Conservation (phyloP, 2,113 vertebrate species). For the Microtus ochrogaster region DNA sequence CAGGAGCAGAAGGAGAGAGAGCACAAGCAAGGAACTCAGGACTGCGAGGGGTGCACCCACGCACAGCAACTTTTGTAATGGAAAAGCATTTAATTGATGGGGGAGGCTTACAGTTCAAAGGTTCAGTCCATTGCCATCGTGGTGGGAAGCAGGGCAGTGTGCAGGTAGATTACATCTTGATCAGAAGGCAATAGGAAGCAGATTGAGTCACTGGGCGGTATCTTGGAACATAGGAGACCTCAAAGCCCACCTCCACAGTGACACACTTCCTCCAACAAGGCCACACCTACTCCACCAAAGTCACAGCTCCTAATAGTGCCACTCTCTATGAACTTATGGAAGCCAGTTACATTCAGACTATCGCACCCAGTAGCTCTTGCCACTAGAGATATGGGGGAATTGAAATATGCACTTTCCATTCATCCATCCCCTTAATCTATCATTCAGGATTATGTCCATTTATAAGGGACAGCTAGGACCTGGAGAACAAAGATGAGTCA, state of each 20-base stretch:
- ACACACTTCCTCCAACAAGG: neutral
- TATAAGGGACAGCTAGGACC: neutral
- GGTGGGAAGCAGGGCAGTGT: neutral
- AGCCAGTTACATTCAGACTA: neutral
- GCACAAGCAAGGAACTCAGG: too few species aligned
- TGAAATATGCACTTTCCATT: neutral
- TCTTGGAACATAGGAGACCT: neutral
- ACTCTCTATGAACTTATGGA: neutral
- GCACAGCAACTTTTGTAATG: neutral
- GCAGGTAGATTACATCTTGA: neutral
- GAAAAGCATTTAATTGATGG: neutral
- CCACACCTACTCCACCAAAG: neutral
- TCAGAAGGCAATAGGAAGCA: neutral
- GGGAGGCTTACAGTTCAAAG: neutral
- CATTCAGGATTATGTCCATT: neutral
- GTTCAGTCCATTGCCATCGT: neutral
- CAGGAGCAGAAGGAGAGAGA: too few species aligned
- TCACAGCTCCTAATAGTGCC: neutral
- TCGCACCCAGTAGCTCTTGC: neutral
- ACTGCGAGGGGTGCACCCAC: too few species aligned
- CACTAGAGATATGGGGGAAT: neutral
- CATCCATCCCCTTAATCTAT: neutral
- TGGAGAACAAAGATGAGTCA: neutral
- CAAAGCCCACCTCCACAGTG: neutral
- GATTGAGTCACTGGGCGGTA: neutral